These are phyloP conservation scores for Proteles cristata DNA, from an alignment of 2,113 vertebrate genomes.

Conservation along the genomic window DNA sequence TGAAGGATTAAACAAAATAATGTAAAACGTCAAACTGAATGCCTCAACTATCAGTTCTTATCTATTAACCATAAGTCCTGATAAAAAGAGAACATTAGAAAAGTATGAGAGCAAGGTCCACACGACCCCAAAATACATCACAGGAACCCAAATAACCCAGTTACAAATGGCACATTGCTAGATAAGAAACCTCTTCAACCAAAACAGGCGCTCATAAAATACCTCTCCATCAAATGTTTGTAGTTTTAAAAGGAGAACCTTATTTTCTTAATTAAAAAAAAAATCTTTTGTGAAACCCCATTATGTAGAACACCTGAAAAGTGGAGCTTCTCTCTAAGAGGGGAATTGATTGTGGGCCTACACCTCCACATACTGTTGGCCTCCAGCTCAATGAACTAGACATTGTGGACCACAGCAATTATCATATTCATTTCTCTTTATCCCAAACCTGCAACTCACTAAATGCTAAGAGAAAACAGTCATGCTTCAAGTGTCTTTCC, in stretches of 20 bases:
- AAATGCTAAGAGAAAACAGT: conserved; percentile 5
- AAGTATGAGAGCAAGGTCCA: not conserved
- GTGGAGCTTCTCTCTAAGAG: not conserved
- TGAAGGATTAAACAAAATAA: conserved; percentile 36
- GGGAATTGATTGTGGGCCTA: not conserved
- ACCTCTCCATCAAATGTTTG: not conserved
- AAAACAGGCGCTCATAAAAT: not conserved
- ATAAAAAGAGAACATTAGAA: not conserved
- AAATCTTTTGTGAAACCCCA: not conserved
- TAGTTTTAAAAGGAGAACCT: conserved; percentile 27
- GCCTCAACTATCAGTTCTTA: not conserved
- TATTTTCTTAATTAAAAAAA: not conserved
- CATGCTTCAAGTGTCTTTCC: not conserved
- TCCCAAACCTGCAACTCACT: not conserved
- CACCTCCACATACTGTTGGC: too few relatives aligned
- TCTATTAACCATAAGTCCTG: not conserved
- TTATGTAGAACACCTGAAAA: conserved; percentile 24
- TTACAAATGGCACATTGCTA: not conserved
- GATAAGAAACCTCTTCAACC: not conserved
- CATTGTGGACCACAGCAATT: not conserved
- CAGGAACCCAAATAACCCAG: not conserved
- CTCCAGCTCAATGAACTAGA: not conserved
- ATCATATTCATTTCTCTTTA: not conserved
- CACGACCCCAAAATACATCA: not conserved
- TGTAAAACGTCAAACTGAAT: conserved; percentile 19